Percentiles rank a stretch among this genome's conserved stretches.
These are phyloP conservation scores for Ceratoteleas bidentatus DNA, from an alignment of 1,140 invertebrate genomes.

Conservation along the genomic window DNA sequence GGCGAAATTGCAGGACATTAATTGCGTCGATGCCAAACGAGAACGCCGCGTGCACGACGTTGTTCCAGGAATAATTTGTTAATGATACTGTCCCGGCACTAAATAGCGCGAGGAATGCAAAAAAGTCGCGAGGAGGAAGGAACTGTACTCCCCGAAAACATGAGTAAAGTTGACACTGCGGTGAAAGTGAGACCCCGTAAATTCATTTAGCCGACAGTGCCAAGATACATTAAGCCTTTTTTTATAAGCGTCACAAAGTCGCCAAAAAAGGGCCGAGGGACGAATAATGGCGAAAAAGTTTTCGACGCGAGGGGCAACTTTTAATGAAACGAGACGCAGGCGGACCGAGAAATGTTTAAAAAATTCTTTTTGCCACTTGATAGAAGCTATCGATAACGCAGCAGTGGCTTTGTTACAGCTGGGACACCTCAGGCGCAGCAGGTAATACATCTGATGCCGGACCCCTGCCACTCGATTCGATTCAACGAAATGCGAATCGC, in stretches of 20 bases:
- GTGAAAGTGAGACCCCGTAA: constrained; percentile 65
- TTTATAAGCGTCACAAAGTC: no score
- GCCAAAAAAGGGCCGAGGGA: no score
- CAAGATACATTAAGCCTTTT: no score
- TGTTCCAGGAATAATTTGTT: constrained; percentile 69
- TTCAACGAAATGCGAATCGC: constrained; percentile 54
- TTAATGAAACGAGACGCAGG: no score
- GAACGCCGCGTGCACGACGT: constrained; percentile 32
- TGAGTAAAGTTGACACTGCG: constrained; percentile 53
- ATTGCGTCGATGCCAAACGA: constrained; percentile 30
- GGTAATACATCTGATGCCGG: constrained; percentile 42
- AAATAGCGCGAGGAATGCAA: constrained; percentile 69
- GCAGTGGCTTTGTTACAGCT: constrained; percentile 38
- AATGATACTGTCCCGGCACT: constrained; percentile 65
- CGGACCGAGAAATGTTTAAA: neutral
- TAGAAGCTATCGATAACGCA: constrained; percentile 54
- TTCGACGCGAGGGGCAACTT: no score
- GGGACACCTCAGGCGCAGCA: constrained; percentile 47
- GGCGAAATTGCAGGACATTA: constrained; percentile 14
- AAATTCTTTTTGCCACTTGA: constrained; percentile 37
- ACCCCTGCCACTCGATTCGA: constrained; percentile 54
- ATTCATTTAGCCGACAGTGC: constrained; percentile 37
- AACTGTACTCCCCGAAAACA: constrained; percentile 45
- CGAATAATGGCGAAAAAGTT: no score
- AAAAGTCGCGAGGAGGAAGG: constrained; percentile 51